These are phyloP conservation scores for Scytalopus superciliaris DNA, from an alignment of 2,113 vertebrate species.

Conservation along the genomic window DNA sequence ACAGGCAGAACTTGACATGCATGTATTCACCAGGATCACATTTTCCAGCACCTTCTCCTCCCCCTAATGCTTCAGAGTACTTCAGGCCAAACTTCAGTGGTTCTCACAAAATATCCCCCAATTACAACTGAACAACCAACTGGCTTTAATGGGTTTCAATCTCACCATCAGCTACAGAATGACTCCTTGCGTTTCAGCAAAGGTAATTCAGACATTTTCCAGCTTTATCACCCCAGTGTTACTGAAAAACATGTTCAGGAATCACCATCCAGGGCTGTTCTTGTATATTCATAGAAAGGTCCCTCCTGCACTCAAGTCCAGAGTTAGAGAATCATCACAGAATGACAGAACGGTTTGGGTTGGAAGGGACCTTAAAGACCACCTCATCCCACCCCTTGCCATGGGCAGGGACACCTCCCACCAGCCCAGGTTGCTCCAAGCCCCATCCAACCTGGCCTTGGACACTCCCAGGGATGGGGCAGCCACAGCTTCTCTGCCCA, in stretches of 20 bases:
- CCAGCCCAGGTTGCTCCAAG: neutral
- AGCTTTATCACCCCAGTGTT: neutral
- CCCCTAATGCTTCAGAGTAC: neutral
- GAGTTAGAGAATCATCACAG: neutral
- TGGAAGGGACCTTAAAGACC: neutral
- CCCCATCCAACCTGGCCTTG: neutral
- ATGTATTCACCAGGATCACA: neutral
- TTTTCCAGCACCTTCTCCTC: neutral
- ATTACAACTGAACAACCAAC: neutral
- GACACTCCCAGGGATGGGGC: neutral
- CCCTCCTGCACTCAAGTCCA: neutral
- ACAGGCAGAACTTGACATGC: neutral
- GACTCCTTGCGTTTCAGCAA: neutral
- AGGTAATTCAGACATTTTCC: neutral
- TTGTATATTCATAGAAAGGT: neutral
- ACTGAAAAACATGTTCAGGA: rapidly evolving
- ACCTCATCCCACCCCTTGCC: no score
- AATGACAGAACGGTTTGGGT: neutral
- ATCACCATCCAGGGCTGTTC: rapidly evolving
- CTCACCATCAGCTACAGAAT: neutral
- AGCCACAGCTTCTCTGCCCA: neutral
- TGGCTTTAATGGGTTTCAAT: neutral
- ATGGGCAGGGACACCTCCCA: neutral
- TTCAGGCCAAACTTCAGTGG: neutral
- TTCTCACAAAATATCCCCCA: neutral